Conservation (phyloP, 2,113 vertebrate species). For the Leptodactylus fuscus region DNA sequence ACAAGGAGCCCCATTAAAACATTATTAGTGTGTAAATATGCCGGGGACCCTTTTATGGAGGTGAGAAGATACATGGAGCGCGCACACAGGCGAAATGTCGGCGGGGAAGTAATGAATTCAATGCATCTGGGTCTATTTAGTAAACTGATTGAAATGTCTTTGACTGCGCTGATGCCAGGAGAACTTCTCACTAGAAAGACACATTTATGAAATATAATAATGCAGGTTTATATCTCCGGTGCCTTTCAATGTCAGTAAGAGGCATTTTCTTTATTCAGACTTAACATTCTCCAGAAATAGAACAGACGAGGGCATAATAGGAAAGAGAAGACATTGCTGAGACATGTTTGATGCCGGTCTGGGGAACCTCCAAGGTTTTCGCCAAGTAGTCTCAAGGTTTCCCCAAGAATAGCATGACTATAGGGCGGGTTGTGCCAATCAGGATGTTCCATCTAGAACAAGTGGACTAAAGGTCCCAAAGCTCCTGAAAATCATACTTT, state of each 20-base stretch:
- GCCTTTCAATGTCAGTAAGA: neutral
- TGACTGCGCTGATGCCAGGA: neutral
- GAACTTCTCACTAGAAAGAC: neutral
- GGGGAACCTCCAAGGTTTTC: neutral
- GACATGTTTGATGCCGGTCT: neutral
- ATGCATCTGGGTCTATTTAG: slow-evolving; percentile 11
- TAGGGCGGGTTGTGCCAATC: neutral
- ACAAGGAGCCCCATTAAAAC: slow-evolving; percentile 13
- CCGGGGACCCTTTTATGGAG: neutral
- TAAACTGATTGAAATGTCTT: slow-evolving; percentile 32
- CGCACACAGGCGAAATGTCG: neutral
- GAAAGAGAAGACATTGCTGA: too few relatives aligned
- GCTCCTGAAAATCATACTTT: too few relatives aligned
- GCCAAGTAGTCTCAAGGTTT: neutral
- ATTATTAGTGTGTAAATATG: slow-evolving; percentile 40
- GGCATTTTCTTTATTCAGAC: neutral
- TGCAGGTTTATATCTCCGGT: neutral
- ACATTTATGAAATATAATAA: slow-evolving; percentile 21
- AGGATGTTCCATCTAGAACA: neutral
- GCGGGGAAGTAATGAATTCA: slow-evolving; percentile 12
- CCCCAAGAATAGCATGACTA: neutral
- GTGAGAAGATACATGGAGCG: neutral
- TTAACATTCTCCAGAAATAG: neutral
- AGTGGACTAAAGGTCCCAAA: too few relatives aligned
- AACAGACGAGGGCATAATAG: neutral